Evolutionary conservation across 2,113 vertebrate species (phyloP), one percentile per base, ranked within the genome.

Genomic region (Carollia perspicillata): DNA sequence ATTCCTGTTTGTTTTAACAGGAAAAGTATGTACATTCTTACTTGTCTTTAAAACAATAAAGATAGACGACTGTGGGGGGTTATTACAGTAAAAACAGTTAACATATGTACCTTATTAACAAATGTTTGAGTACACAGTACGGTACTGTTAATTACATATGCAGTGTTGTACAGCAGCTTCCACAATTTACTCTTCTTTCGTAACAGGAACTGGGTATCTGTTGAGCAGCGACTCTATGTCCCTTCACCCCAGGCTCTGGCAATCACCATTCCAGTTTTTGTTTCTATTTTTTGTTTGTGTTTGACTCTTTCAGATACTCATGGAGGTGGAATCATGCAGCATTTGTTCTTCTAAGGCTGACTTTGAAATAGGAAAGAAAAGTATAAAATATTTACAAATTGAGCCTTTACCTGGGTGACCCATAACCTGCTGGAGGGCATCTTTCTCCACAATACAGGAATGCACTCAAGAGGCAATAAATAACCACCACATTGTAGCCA

Each of bases 401-500:
- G 9, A 5, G 6, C 8, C 2, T n/a, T 0, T 33, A 44, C 12
- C 0, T 17, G 6, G n/a, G 2, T 83, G 20, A 47, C 14, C 23
- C 37, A 16, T 60, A 58, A 53, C 8, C 74, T 81, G 1, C n/a
- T 55, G 5, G 23, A 47, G 28, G 2, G 1, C 8, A 23, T 6
- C 7, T 95, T 69, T 37, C 14, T 63, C 14, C 1, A 26, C 30
- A 51, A 51, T 53, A 55, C 5, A 79, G 35, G 12, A 74, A 69
- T 53, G 71, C 4, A 81, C 11, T 37, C 26, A 66, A 86, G 8
- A 66, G 12, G 2, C n/a, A 77, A 12, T 13, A 72, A 53, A 30
- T 35, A 74, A 65, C 2, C 12, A 53, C 20, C 22, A 26, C 18
- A 68, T 79, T 81, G 79, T 66, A 58, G 42, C 11, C 14, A n/a